Percentiles rank a stretch among this genome's conserved stretches.
Conservation (phyloP, 2,797 vertebrate genomes). For the Alectoris magna region DNA sequence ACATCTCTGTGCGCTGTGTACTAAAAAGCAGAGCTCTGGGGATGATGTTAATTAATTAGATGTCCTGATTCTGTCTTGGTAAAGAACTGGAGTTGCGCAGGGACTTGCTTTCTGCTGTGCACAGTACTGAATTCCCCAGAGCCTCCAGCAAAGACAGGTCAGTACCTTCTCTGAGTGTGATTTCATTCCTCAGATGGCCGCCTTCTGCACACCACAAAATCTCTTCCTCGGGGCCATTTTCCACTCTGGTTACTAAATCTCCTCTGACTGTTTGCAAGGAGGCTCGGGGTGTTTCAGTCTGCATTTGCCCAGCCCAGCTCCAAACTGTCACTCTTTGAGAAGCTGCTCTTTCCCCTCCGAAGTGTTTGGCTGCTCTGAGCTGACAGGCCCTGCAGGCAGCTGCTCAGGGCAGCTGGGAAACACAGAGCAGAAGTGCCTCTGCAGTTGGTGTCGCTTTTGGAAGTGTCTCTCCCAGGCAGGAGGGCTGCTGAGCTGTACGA, state of each 20-base stretch:
- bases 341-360: rapidly evolving
- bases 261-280: not conserved
- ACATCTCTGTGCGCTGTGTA: not conserved
- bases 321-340: not conserved
- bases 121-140: not conserved
- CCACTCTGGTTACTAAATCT: not conserved
- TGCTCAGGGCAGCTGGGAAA: not conserved
- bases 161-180: not conserved
- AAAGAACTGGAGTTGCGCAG: not conserved
- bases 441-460: not conserved
- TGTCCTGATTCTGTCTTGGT: not conserved
- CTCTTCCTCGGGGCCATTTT: not conserved
- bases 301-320: rapidly evolving
- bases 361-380: not conserved
- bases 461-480: not conserved
- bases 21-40: conserved; percentile 26
- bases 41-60: not conserved
- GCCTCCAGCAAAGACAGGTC: not conserved
- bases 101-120: not conserved
- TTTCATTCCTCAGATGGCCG: not conserved
- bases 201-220: not conserved
- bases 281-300: not conserved
- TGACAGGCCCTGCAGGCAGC: not conserved
- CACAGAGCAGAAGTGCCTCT: not conserved
- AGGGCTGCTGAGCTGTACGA: not conserved